Conservation (phyloP, 2,888 invertebrate genomes). For the Thalpophila matura region DNA sequence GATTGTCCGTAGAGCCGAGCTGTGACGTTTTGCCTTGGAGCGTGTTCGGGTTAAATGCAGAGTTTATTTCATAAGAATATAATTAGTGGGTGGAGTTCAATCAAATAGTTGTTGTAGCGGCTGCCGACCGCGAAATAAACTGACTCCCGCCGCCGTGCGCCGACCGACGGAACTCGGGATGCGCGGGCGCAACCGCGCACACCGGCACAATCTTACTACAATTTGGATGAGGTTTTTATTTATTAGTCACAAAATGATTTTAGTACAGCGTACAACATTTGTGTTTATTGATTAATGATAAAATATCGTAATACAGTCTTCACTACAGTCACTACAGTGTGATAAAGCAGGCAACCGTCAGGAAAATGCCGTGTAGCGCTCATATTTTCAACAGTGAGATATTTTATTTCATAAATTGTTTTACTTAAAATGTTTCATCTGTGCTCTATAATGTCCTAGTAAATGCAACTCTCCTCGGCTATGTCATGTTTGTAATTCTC, state of each 20-base stretch:
- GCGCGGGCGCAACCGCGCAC: slow-evolving; percentile 15
- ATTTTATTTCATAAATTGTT: no score
- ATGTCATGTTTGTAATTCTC: not conserved
- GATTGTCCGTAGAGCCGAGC: not conserved
- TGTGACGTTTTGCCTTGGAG: slow-evolving; percentile 49
- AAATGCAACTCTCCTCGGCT: not conserved
- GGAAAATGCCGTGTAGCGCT: no score
- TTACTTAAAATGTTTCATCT: not conserved
- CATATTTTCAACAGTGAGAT: no score
- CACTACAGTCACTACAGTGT: not conserved
- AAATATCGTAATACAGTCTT: not conserved
- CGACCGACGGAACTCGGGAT: slow-evolving; percentile 39
- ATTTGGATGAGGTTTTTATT: slow-evolving; percentile 5
- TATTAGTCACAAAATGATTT: not conserved
- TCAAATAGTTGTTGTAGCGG: slow-evolving; percentile 81
- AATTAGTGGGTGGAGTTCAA: slow-evolving; percentile 90
- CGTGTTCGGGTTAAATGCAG: slow-evolving; percentile 79
- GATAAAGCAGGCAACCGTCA: not conserved
- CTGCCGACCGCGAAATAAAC: slow-evolving; percentile 75
- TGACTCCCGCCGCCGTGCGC: slow-evolving; percentile 67
- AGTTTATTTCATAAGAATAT: slow-evolving; percentile 90
- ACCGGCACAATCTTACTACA: not conserved
- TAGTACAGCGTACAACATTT: not conserved
- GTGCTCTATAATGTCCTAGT: not conserved
- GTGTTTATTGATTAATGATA: not conserved